These are phyloP conservation scores for Diorhabda carinulata DNA, from an alignment of 1,140 invertebrate genomes.

Conservation along the genomic window DNA sequence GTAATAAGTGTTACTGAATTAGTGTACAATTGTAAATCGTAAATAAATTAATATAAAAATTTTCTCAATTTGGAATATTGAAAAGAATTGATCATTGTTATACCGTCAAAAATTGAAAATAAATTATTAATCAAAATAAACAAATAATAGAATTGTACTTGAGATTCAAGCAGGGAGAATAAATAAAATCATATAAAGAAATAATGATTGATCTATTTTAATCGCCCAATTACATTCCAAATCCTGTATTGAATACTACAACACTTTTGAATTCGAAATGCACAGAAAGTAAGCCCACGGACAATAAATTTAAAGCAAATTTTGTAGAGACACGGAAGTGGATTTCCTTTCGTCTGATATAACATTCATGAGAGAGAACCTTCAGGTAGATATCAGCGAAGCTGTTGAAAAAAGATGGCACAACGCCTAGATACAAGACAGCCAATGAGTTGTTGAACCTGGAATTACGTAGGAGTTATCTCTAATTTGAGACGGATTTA, in stretches of 20 bases:
- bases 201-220: no score
- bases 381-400: neutral
- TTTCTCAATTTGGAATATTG: no score
- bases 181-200: no score
- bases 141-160: no score
- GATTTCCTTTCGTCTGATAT: conserved; percentile 8
- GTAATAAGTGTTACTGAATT: no score
- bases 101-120: no score
- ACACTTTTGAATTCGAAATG: conserved; percentile 4
- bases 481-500: conserved; percentile 56
- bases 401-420: conserved; percentile 12
- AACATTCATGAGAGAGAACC: conserved; percentile 11
- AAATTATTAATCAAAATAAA: no score
- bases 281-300: conserved; percentile 8
- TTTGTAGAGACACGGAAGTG: conserved; percentile 8
- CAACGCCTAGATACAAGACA: conserved; percentile 27
- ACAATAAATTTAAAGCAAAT: conserved; percentile 7
- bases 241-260: neutral
- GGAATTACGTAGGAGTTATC: conserved; percentile 54
- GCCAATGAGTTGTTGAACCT: conserved; percentile 43
- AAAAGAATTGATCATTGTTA: no score
- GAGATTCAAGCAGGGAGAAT: no score
- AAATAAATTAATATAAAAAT: no score
- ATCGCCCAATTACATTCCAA: neutral
- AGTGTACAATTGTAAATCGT: no score